A percentile compares a stretch with the other conserved stretches of the same genome.
Conservation (phyloP, 2,797 vertebrate genomes). For the Acipenser transmontanus region DNA sequence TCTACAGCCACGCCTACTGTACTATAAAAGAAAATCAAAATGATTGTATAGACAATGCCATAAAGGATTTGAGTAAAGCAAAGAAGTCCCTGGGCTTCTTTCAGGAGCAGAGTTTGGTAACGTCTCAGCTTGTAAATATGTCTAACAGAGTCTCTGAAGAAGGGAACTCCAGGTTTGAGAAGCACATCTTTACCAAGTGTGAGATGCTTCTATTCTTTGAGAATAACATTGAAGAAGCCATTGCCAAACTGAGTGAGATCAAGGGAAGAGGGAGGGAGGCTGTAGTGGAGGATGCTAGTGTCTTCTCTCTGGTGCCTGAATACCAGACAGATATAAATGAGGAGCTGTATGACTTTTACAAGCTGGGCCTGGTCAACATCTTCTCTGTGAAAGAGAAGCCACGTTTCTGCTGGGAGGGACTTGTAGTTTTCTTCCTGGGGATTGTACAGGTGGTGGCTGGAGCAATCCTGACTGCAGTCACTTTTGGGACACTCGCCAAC, state of each 20-base stretch:
- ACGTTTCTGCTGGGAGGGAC: conserved; percentile 18
- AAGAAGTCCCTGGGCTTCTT: conserved; percentile 28
- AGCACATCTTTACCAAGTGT: conserved; percentile 2
- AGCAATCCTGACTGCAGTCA: too few relatives aligned
- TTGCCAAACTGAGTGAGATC: conserved; percentile 21
- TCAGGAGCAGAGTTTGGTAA: not conserved
- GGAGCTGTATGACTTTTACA: conserved; percentile 6
- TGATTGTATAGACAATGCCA: conserved; percentile 27
- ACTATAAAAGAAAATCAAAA: conserved; percentile 22
- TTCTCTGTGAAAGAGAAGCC: conserved; percentile 18
- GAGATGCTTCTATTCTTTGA: conserved; percentile 19
- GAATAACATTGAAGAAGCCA: conserved; percentile 31
- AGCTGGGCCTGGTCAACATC: conserved; percentile 6
- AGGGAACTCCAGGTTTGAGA: not conserved
- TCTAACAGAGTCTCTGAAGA: not conserved
- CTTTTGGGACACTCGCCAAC: too few relatives aligned
- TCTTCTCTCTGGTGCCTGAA: conserved; percentile 12
- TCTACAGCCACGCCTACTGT: too few relatives aligned
- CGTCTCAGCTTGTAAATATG: not conserved
- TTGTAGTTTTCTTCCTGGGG: conserved; percentile 15
- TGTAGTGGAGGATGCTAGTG: not conserved
- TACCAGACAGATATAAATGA: conserved; percentile 8
- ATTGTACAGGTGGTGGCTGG: too few relatives aligned
- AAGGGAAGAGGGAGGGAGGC: conserved; percentile 14
- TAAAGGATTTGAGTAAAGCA: conserved; percentile 41